Percentiles rank a stretch among this genome's conserved stretches.
Evolutionary conservation across 2,797 vertebrate species (phyloP).

Genomic region (Pogoniulus pusillus): DNA sequence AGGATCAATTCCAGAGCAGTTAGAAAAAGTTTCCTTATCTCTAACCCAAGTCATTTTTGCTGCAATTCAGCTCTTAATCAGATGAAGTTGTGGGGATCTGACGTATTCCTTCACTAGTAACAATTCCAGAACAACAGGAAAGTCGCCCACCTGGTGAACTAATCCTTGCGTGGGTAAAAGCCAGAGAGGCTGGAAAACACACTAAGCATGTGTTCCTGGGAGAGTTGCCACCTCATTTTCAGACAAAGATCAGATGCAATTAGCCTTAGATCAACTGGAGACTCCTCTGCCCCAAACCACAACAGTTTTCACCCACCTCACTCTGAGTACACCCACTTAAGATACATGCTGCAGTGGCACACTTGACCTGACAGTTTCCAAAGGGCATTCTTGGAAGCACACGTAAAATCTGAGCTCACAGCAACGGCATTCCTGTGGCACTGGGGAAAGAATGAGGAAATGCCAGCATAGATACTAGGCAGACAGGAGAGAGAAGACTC

Average conservation of each 20-base stretch:
- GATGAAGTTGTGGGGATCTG: conserved; percentile 23
- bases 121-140: conserved; percentile 60
- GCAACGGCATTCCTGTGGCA: conserved; percentile 26
- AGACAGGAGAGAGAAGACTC: not conserved
- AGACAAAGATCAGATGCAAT: conserved; percentile 35
- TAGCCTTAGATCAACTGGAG: conserved; percentile 19
- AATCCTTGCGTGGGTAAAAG: conserved; percentile 32
- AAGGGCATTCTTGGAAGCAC: not conserved
- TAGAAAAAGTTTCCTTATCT: conserved; percentile 10
- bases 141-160: conserved; percentile 38
- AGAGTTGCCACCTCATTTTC: conserved; percentile 42
- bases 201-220: conserved; percentile 29
- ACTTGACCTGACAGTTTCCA: not conserved
- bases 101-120: conserved; percentile 21
- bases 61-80: conserved; percentile 33
- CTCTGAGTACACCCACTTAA: not conserved
- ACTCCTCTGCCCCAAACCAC: not conserved
- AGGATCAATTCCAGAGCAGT: not conserved
- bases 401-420: not conserved
- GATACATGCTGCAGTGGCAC: not conserved
- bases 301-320: not conserved
- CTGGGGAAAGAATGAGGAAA: conserved; percentile 47
- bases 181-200: conserved; percentile 52
- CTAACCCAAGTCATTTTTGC: not conserved
- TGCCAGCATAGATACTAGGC: not conserved